phyloP scores from a whole-genome alignment of 2,113 vertebrate species.

The Pluvialis apricaria region DNA sequence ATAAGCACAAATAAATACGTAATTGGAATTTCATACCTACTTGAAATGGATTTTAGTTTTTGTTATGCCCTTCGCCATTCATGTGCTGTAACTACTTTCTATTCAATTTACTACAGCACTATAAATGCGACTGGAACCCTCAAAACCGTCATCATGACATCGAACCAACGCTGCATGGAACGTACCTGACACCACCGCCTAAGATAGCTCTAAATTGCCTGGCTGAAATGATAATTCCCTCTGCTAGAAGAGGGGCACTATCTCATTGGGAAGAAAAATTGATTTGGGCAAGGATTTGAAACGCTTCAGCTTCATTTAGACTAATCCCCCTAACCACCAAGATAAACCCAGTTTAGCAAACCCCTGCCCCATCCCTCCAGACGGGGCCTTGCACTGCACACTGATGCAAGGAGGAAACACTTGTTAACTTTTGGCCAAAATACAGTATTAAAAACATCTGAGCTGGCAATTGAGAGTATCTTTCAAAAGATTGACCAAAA shows the following conservation, averaged over 20 bases:
- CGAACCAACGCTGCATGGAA: accelerated
- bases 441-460: neutral
- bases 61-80: neutral
- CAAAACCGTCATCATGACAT: neutral
- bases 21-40: neutral
- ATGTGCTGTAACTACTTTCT: neutral
- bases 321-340: neutral
- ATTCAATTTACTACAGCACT: neutral
- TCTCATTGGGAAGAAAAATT: neutral
- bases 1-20: neutral
- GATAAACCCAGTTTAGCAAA: neutral
- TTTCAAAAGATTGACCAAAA: neutral
- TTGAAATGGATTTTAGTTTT: neutral
- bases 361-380: neutral
- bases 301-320: neutral
- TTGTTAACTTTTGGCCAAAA: neutral
- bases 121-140: neutral
- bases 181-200: neutral
- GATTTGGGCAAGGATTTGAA: neutral
- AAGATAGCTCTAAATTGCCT: neutral
- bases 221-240: neutral
- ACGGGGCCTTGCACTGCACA: neutral
- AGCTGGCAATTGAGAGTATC: neutral
- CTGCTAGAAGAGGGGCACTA: neutral
- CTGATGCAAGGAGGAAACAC: neutral